phyloP scores from a whole-genome alignment of 2,888 invertebrate species.

The Lepidocyrtoides sp. region DNA sequence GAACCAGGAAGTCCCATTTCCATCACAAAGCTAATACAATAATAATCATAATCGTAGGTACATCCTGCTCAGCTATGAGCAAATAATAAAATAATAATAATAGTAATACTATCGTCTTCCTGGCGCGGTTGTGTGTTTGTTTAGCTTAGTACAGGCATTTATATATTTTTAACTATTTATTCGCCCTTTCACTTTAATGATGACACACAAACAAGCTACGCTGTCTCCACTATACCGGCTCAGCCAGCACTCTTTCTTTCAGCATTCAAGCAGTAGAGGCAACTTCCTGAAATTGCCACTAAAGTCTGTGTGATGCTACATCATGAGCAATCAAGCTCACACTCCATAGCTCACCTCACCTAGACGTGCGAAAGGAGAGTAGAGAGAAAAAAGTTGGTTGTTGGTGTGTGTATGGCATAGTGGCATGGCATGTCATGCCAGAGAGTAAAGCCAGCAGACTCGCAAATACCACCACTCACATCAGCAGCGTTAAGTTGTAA shows the following conservation, averaged over 20 bases:
- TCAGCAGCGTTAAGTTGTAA: slow-evolving; percentile 56
- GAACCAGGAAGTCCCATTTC: background rate
- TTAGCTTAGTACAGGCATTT: background rate
- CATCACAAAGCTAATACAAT: background rate
- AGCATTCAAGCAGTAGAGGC: background rate
- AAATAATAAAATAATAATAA: background rate
- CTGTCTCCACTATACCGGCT: background rate
- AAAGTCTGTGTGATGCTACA: slow-evolving; percentile 46
- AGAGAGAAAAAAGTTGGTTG: slow-evolving; percentile 21
- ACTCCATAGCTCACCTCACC: slow-evolving; percentile 43
- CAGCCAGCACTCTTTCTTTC: background rate
- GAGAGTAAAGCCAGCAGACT: slow-evolving; percentile 36
- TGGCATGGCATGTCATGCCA: slow-evolving; percentile 12
- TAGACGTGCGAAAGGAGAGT: slow-evolving; percentile 24
- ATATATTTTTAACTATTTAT: background rate
- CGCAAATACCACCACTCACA: slow-evolving; percentile 33
- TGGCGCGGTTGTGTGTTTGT: background rate
- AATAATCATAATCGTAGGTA: background rate
- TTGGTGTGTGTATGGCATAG: too few species aligned
- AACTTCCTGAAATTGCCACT: slow-evolving; percentile 44
- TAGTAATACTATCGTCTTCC: background rate
- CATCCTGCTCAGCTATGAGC: too few species aligned
- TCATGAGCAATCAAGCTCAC: slow-evolving; percentile 61
- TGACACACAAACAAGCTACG: background rate
- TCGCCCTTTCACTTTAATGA: background rate